phyloP scores from a whole-genome alignment of 2,113 vertebrate species.

The Haplochromis burtoni region DNA sequence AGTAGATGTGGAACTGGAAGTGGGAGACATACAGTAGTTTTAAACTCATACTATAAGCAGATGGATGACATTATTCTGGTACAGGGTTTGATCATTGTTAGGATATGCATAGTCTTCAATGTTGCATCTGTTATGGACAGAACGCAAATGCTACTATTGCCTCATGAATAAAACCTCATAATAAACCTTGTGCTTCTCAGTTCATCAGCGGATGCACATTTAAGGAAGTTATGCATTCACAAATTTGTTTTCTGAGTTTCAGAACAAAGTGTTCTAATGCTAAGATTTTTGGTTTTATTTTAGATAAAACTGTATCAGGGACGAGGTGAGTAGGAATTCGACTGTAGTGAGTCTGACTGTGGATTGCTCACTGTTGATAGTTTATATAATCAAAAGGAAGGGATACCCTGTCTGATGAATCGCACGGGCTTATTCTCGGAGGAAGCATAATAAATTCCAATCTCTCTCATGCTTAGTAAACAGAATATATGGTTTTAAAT shows the following conservation, averaged over 20 bases:
- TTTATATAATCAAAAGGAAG: conserved; percentile 23
- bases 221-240: not conserved
- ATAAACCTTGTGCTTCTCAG: not conserved
- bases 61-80: not conserved
- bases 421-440: conserved; percentile 23
- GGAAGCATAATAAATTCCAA: conserved; percentile 39
- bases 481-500: conserved; percentile 47
- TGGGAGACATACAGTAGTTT: not conserved
- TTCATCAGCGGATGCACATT: not conserved
- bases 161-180: conserved; percentile 2
- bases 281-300: not conserved
- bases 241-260: not conserved
- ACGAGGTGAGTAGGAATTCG: conserved; percentile 10
- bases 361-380: not conserved
- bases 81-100: conserved; percentile 12
- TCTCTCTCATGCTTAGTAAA: conserved; percentile 30
- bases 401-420: conserved; percentile 33
- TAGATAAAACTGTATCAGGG: not conserved
- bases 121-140: not conserved
- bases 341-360: not conserved
- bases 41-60: not conserved
- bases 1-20: not conserved
- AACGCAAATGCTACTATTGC: not conserved
- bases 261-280: not conserved
- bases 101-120: not conserved